Conservation (phyloP, 92 coral and sea anemone genomes). For the Epizoanthus stellaris region DNA sequence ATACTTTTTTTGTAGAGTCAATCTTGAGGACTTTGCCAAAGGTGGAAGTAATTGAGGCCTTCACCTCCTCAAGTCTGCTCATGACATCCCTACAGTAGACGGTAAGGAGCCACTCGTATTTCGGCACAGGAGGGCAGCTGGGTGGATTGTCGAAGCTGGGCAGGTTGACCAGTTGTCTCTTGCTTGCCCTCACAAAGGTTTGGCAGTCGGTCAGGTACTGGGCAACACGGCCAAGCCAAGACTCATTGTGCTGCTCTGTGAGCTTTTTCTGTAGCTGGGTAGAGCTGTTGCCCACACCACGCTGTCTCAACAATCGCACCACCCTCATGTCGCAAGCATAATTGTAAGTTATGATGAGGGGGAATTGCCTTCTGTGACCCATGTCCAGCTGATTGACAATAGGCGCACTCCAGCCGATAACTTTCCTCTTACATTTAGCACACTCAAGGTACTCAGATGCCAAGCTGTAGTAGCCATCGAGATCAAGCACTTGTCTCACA, state of each 20-base stretch:
- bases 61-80: slow-evolving; percentile 31
- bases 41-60: slow-evolving; percentile 35
- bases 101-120: slow-evolving; percentile 37
- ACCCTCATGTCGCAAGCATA: neutral
- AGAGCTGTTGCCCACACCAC: too few relatives aligned
- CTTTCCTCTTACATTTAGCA: neutral
- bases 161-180: neutral
- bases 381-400: slow-evolving; percentile 45
- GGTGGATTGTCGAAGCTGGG: slow-evolving; percentile 48
- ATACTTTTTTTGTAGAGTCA: slow-evolving; percentile 51
- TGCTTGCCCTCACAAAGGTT: slow-evolving; percentile 39
- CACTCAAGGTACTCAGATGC: neutral
- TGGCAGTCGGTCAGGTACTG: slow-evolving; percentile 53
- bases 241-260: slow-evolving; percentile 45
- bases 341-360: slow-evolving; percentile 27
- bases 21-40: slow-evolving; percentile 47
- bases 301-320: slow-evolving; percentile 2
- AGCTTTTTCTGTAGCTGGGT: slow-evolving; percentile 32
- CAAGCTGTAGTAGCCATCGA: slow-evolving; percentile 39
- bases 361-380: slow-evolving; percentile 41
- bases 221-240: slow-evolving; percentile 39
- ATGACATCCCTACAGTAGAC: slow-evolving; percentile 50
- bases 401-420: slow-evolving; percentile 46
- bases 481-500: slow-evolving; percentile 48
- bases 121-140: slow-evolving; percentile 42